Base-by-base conservation (phyloP, 1,140 invertebrate species). In the Sminthurides bifidus region DNA sequence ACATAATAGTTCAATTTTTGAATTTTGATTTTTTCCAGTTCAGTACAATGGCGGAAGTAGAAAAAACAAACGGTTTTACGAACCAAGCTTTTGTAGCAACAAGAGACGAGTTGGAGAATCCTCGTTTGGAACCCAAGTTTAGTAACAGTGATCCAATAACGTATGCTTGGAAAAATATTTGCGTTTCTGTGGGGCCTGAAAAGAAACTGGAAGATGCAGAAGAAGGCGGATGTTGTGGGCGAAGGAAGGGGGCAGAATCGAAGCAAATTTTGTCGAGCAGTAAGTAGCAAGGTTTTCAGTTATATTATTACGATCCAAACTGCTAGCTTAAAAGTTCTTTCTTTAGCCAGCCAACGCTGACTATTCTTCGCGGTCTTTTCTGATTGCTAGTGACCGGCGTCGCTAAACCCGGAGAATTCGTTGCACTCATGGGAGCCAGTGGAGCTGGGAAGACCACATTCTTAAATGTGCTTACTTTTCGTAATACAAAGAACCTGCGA, bases 391-490 rank as follows among this genome's bases (percentile, higher is more conserved):
- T 92, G 2, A 84, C 77, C 59, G 92, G 92, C 10, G 78, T 85
- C 1, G 90, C 89, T 0, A 80, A 84, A 69, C 86, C 91, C 4
- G 92, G 91, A 3, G 87, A 93, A 69, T 71, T 96, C 23, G 69
- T 95, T 51, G 90, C 91, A 2, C 83, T 96, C 23, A 85, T 97
- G 84, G 92, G 92, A 3, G 85, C 90, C 2, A 53, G 44, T 43
- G 92, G 92, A 1, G 87, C 93, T 1, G 93, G 93, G 4, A 98
- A 98, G 74, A 94, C 92, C 0, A 96, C 92, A 0, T 76, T 97
- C 0, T 71, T 97, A 35, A 97, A 97, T 69, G 80, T 89, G 0
- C 67, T 97, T 29, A 94, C 90, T 1, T 86, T 85, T 69, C 77
- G 87, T 3, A 77, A 76, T 63, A 81, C 82, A 0, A 69, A 75